phyloP scores from a whole-genome alignment of 2,113 vertebrate genomes.

The Urocynchramus pylzowi region DNA sequence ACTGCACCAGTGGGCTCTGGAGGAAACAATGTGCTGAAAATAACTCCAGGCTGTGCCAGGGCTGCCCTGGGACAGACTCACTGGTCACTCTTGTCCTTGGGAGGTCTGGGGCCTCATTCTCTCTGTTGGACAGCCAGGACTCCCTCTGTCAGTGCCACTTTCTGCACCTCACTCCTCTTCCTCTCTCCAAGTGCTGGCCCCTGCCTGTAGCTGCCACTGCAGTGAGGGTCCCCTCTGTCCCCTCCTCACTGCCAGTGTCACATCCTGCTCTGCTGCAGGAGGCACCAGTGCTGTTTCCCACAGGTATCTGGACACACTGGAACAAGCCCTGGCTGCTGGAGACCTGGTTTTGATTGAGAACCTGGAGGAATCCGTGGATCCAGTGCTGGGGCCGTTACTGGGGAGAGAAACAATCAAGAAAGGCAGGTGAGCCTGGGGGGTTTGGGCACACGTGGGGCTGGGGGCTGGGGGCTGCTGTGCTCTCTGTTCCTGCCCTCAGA shows the following conservation, averaged over 20 bases:
- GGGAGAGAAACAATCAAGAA: slow-evolving; percentile 93
- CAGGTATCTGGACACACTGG: slow-evolving; percentile 88
- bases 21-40: not conserved
- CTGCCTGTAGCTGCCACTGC: accelerated
- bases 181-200: not conserved
- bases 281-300: not conserved
- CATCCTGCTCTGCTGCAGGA: not conserved
- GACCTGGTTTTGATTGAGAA: slow-evolving; percentile 91
- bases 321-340: slow-evolving; percentile 83
- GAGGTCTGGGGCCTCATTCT: not conserved
- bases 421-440: slow-evolving; percentile 80
- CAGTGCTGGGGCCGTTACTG: slow-evolving; percentile 88
- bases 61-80: not conserved
- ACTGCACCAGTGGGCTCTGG: not conserved
- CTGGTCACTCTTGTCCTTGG: not conserved
- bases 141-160: not conserved
- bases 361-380: slow-evolving; percentile 88
- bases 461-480: not conserved
- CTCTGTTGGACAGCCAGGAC: not conserved
- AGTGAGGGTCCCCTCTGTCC: not conserved
- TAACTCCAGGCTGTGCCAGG: too few relatives aligned
- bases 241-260: not conserved
- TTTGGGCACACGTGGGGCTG: not conserved
- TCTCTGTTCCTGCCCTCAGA: not conserved
- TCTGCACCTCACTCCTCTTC: not conserved